Evolutionary conservation across 2,797 vertebrate species (phyloP).

Genomic region (Acanthurus tractus): DNA sequence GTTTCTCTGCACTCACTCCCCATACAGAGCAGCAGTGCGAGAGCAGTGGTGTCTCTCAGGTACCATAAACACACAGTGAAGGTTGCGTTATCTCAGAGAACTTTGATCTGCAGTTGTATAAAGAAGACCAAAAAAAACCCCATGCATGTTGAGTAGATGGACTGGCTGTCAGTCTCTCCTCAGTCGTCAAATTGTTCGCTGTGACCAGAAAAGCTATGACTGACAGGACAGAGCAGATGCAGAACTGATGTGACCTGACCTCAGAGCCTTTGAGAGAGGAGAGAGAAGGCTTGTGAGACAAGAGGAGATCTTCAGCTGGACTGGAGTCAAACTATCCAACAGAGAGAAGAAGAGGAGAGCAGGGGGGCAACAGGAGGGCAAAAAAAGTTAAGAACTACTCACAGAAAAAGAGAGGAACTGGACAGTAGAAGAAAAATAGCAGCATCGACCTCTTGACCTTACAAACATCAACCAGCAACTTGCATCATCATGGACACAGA

Average conservation of each 20-base stretch:
- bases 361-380: background rate
- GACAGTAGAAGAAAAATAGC: constrained; percentile 35
- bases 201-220: constrained; percentile 19
- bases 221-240: constrained; percentile 18
- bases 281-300: constrained; percentile 24
- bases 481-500: constrained; percentile 67
- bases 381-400: background rate
- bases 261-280: constrained; percentile 3
- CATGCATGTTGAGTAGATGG: constrained; percentile 28
- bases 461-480: constrained; percentile 23
- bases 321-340: constrained; percentile 39
- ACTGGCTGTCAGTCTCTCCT: constrained; percentile 35
- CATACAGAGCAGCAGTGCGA: constrained; percentile 29
- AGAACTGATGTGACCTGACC: constrained; percentile 49
- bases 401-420: constrained; percentile 24
- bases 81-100: constrained; percentile 82
- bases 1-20: constrained; percentile 28
- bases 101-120: constrained; percentile 84
- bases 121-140: constrained; percentile 58
- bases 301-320: constrained; percentile 61
- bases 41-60: constrained; percentile 44
- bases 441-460: constrained; percentile 56
- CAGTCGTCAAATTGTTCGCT: constrained; percentile 29
- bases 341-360: background rate
- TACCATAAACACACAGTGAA: constrained; percentile 72